phyloP scores from a whole-genome alignment of 2,797 vertebrate species.

The Eutrigla gurnardus region DNA sequence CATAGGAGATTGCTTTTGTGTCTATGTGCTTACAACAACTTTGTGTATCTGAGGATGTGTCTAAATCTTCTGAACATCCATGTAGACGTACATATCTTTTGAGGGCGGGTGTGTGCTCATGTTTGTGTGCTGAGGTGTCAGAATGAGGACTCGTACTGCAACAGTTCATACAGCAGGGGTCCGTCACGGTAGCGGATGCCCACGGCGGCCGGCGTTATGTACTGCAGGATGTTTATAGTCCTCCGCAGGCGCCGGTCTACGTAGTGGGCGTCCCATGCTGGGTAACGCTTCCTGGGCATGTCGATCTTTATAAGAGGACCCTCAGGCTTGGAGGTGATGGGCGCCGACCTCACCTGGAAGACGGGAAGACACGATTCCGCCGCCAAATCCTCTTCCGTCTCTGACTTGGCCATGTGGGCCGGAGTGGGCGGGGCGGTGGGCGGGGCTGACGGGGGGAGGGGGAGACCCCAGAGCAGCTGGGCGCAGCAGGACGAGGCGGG shows the following conservation, averaged over 20 bases:
- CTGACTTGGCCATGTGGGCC: constrained; percentile 75
- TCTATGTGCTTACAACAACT: constrained; percentile 68
- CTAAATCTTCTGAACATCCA: constrained; percentile 35
- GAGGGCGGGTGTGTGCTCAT: constrained; percentile 10
- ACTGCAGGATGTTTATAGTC: constrained; percentile 99
- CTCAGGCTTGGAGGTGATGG: constrained; percentile 86
- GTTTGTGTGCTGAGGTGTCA: constrained; percentile 78
- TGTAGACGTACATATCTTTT: constrained; percentile 38
- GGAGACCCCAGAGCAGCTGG: constrained; percentile 98
- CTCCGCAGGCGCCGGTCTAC: constrained; percentile 98
- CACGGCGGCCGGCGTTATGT: constrained; percentile 94
- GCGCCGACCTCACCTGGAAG: constrained; percentile 97
- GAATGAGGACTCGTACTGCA: constrained; percentile 99
- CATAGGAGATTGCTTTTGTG: constrained; percentile 60
- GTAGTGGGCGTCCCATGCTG: constrained; percentile 98
- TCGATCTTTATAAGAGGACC: constrained; percentile 99
- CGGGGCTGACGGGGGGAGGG: constrained; percentile 95
- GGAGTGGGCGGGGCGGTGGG: constrained; percentile 91
- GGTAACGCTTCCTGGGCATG: constrained; percentile 98
- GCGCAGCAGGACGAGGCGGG: constrained; percentile 97
- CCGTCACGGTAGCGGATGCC: constrained; percentile 98
- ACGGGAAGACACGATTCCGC: constrained; percentile 97
- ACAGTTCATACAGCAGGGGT: constrained; percentile 96
- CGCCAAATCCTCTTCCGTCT: constrained; percentile 86
- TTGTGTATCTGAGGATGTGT: constrained; percentile 35